Evolutionary conservation across 2,888 invertebrate species (phyloP), one percentile per base, ranked within the genome.

Genomic region (Aphodius sticticus): DNA sequence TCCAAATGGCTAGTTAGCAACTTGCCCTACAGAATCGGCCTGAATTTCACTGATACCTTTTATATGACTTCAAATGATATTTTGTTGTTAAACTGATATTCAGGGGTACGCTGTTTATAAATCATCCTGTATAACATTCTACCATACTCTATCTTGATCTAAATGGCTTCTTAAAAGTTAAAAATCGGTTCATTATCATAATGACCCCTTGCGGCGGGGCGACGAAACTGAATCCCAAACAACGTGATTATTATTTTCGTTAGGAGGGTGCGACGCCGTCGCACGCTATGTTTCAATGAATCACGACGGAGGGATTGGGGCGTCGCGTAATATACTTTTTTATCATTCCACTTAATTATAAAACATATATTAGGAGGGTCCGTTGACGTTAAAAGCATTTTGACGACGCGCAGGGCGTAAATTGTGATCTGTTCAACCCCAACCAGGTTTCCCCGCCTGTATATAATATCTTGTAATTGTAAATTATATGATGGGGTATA

Each of bases 271-370:
- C 78, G 82, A 79, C 82, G 77, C 71, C 81, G 81, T 81, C 82
- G 83, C 84, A 84, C 84, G 84, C 82, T 79, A 84, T 81, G 82
- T 81, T 83, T 82, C 83, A 81, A 81, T 81, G 83, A 82, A 82
- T 82, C 83, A 83, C 37, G 35, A 35, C 74, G 36, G 74, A 35
- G 36, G 36, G 36, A 36, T 74, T 74, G 74, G 37, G 74, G 35
- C 35, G 12, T 5, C 74, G 37, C 35, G 36, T 35, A 37, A 74
- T 37, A 74, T 35, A 35, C 36, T 26, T 74, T 74, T 74, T 74
- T 74, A 15, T 74, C 74, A 74, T 16, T 71, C 71, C 37, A 35
- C 74, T 74, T 74, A 74, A 74, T 74, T 74, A 74, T 74, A 37
- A 36, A 74, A 74, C 74, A 37, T 74, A 74, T 74, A 74, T 74